Evolutionary conservation across 1,140 invertebrate species (phyloP), one percentile per base, ranked within the genome.

Genomic region (Cardiocondyla obscurior): DNA sequence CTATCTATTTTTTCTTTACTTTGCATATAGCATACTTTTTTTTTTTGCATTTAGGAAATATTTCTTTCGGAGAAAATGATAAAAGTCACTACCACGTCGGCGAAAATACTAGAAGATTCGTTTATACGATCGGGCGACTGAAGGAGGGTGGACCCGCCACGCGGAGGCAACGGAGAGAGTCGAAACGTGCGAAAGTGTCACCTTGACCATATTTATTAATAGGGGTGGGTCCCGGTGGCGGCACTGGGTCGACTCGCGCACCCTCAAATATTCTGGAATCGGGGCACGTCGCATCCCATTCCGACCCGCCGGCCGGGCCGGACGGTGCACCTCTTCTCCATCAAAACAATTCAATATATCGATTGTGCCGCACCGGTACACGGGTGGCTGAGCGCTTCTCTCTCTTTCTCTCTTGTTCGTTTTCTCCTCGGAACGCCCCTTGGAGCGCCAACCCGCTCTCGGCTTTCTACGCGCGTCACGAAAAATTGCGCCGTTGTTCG

Each of bases 341-440:
- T 79, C 74, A 79, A 79, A 79, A 79, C 74, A 79, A 79, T 79
- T 79, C 74, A 46, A 79, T 79, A 79, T 79, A 79, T 79, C 74
- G 74, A 79, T 79, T 79, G 30, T 36, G 42, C 62, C 49, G 55
- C 33, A 55, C 49, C 67, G 28, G 74, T 33, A 65, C 72, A 74
- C 28, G 28, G 72, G 57, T 33, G 74, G 22, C 33, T 79, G 74
- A 79, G 74, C 39, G 30, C 22, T 22, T 16, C 42, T 19, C 57
- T 28, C 55, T 19, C 33, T 25, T 58, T 8, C 44, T 36, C 57
- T 49, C 42, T n/a, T 30, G 42, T 39, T 16, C 28, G 30, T 10
- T 33, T 39, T 33, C 30, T 79, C 12, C 60, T 46, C 44, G 60
- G 74, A 53, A 77, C 60, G 46, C 74, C 74, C 74, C 74, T 33